Conservation (phyloP, 2,888 invertebrate species). For the Metellina segmentata region DNA sequence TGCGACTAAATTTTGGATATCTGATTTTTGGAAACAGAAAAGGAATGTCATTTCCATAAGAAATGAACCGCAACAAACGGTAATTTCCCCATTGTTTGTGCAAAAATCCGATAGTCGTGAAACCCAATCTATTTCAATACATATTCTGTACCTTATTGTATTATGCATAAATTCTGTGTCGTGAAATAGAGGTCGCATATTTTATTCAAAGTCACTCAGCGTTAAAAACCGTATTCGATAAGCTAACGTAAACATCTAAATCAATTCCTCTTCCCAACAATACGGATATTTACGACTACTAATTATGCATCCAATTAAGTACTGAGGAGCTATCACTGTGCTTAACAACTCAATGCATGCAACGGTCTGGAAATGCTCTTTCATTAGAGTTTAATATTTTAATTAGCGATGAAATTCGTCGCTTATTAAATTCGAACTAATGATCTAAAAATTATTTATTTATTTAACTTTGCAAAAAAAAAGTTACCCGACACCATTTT, state of each 20-base stretch:
- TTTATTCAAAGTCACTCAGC: not conserved
- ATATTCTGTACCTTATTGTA: not conserved
- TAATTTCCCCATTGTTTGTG: not conserved
- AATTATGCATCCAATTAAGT: conserved; percentile 34
- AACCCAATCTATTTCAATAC: not conserved
- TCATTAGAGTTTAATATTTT: conserved; percentile 37
- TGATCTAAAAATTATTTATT: conserved; percentile 16
- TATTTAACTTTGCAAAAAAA: conserved; percentile 8
- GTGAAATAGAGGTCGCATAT: not conserved
- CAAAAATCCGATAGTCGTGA: not conserved
- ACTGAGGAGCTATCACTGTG: not conserved
- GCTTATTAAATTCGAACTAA: conserved; percentile 15
- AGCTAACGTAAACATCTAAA: conserved; percentile 19
- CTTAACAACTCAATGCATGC: not conserved
- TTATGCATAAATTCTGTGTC: not conserved
- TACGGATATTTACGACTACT: conserved; percentile 11
- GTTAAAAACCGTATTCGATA: not conserved
- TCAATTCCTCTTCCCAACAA: not conserved
- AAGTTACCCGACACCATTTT: conserved; percentile 12
- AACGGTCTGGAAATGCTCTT: not conserved
- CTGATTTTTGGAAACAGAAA: too few species aligned
- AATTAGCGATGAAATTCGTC: conserved; percentile 38
- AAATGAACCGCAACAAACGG: not conserved
- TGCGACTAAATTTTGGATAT: too few species aligned
- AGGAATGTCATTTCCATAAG: not conserved